These are phyloP conservation scores for Gadopsis bispinosus DNA, from an alignment of 2,797 vertebrate genomes.

Conservation along the genomic window DNA sequence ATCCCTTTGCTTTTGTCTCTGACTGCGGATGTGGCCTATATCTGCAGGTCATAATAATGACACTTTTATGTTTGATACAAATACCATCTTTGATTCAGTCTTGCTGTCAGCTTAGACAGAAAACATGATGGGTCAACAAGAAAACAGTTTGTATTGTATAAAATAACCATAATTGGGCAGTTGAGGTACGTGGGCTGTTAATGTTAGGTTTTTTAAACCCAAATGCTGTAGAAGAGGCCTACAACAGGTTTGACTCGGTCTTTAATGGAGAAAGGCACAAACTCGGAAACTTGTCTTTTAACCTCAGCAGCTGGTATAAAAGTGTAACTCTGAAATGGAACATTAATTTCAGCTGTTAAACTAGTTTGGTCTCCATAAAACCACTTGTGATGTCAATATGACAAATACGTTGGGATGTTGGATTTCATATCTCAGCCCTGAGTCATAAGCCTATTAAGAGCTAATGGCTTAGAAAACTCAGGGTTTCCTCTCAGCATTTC, in stretches of 20 bases:
- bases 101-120: not conserved
- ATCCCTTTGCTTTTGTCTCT: slow-evolving; percentile 29
- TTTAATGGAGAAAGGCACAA: not conserved
- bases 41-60: slow-evolving; percentile 1
- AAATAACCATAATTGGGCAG: not conserved
- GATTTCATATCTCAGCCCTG: slow-evolving; percentile 10
- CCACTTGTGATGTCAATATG: not conserved
- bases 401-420: slow-evolving; percentile 7
- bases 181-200: not conserved
- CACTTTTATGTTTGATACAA: not conserved
- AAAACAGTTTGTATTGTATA: not conserved
- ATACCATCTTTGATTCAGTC: not conserved
- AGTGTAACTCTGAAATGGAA: not conserved
- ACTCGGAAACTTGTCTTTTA: not conserved
- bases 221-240: not conserved
- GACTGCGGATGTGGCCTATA: slow-evolving; percentile 2
- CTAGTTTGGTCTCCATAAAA: not conserved
- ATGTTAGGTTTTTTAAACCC: not conserved
- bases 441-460: slow-evolving; percentile 20
- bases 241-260: not conserved
- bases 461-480: slow-evolving; percentile 18
- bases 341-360: not conserved
- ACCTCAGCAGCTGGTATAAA: not conserved
- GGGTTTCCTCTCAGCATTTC: slow-evolving; percentile 33
- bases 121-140: not conserved